A percentile compares a stretch with the other conserved stretches of the same genome.
Conservation (phyloP, 2,888 invertebrate genomes). For the Epinotia brunnichana region DNA sequence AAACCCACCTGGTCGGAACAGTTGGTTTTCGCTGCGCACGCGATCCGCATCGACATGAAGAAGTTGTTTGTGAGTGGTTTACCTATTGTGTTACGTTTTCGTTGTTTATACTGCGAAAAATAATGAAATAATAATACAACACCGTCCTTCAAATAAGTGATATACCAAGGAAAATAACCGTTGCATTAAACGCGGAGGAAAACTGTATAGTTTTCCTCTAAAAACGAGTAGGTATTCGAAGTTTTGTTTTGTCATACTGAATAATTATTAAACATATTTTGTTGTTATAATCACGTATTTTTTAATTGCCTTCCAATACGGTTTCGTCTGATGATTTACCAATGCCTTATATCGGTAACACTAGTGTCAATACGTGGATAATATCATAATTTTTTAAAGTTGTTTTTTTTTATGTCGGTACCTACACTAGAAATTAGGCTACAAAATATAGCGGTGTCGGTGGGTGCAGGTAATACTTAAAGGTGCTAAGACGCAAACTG, state of each 20-base stretch:
- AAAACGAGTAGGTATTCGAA: too few species aligned
- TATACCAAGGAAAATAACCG: not conserved
- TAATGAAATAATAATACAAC: not conserved
- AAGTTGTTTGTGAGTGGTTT: constrained; percentile 60
- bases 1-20: constrained; percentile 55
- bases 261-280: not conserved
- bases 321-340: not conserved
- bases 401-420: too few species aligned
- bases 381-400: too few species aligned
- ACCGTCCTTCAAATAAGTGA: not conserved
- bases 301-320: not conserved
- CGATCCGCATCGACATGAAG: constrained; percentile 57
- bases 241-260: not conserved
- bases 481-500: not conserved
- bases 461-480: not conserved
- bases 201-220: too few species aligned
- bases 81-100: constrained; percentile 42
- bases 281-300: not conserved
- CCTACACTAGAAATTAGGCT: not conserved
- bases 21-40: constrained; percentile 52
- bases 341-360: not conserved
- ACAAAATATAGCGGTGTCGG: not conserved
- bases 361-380: too few species aligned
- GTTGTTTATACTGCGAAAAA: constrained; percentile 2
- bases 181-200: not conserved